These are phyloP conservation scores for Aeoliscus strigatus DNA, from an alignment of 2,797 vertebrate species.

Conservation along the genomic window DNA sequence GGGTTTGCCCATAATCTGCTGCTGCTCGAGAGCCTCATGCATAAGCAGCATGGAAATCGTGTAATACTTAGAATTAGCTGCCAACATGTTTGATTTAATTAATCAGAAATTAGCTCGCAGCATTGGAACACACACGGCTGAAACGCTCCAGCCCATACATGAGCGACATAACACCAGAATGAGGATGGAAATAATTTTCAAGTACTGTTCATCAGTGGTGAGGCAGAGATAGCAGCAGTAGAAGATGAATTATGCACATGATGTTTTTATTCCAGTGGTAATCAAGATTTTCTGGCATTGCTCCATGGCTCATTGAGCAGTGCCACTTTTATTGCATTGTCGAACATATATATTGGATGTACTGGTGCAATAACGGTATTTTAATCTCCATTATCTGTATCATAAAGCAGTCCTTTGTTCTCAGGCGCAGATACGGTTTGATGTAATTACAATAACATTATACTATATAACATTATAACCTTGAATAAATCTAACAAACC, in stretches of 20 bases:
- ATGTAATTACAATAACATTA: slow-evolving; percentile 1
- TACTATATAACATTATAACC: too few species aligned
- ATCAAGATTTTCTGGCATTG: slow-evolving; percentile 10
- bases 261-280: slow-evolving; percentile 15
- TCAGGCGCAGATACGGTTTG: too few species aligned
- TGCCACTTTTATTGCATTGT: neutral
- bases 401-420: too few species aligned
- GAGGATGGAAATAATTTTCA: slow-evolving; percentile 33
- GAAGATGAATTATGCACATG: neutral
- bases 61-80: slow-evolving; percentile 71
- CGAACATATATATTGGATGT: neutral
- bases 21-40: slow-evolving; percentile 63
- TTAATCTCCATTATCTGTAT: too few species aligned
- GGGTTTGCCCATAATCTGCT: slow-evolving; percentile 72
- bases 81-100: slow-evolving; percentile 77
- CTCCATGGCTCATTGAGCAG: neutral
- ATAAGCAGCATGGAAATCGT: slow-evolving; percentile 70
- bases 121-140: slow-evolving; percentile 56
- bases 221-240: slow-evolving; percentile 9
- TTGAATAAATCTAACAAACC: too few species aligned
- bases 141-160: slow-evolving; percentile 60
- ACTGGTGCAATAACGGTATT: neutral
- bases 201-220: slow-evolving; percentile 21
- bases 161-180: slow-evolving; percentile 29
- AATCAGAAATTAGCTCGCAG: slow-evolving; percentile 72